Evolutionary conservation across 2,113 vertebrate species (phyloP).

Genomic region (Benitochromis conjunctus): DNA sequence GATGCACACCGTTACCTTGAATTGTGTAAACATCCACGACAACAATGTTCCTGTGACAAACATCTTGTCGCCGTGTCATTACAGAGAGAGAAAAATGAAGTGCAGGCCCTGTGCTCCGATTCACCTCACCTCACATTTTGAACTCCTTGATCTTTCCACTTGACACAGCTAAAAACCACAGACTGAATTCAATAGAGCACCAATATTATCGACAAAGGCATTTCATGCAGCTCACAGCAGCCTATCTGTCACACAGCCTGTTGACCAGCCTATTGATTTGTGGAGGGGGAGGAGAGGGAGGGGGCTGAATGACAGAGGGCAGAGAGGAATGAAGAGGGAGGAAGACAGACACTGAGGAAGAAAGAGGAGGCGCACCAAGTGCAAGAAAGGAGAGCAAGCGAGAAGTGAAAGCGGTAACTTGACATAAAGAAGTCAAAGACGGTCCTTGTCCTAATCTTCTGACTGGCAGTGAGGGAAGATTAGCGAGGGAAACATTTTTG

Average conservation of each 20-base stretch:
- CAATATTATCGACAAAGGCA: slow-evolving; percentile 59
- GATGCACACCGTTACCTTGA: background rate
- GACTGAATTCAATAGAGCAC: slow-evolving; percentile 40
- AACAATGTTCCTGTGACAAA: slow-evolving; percentile 5
- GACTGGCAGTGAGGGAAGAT: background rate
- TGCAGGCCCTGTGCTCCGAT: background rate
- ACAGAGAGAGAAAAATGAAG: slow-evolving; percentile 7
- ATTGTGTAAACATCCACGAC: background rate
- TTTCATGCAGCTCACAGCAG: slow-evolving; percentile 51
- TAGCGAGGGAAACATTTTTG: background rate
- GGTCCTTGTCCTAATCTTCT: background rate
- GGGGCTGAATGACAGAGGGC: slow-evolving; percentile 27
- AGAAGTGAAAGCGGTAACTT: background rate
- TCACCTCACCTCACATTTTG: slow-evolving; percentile 28
- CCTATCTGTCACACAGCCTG: slow-evolving; percentile 58
- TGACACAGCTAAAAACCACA: slow-evolving; percentile 53
- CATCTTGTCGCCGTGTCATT: background rate
- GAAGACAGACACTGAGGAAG: background rate
- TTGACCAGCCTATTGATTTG: slow-evolving; percentile 57
- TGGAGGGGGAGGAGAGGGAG: slow-evolving; percentile 15
- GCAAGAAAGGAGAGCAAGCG: background rate
- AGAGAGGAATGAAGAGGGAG: slow-evolving; percentile 6
- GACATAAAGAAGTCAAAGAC: slow-evolving; percentile 17
- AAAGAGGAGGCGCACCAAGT: background rate
- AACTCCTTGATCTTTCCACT: slow-evolving; percentile 50